phyloP scores from a whole-genome alignment of 2,113 vertebrate species.

The Pygoscelis adeliae region DNA sequence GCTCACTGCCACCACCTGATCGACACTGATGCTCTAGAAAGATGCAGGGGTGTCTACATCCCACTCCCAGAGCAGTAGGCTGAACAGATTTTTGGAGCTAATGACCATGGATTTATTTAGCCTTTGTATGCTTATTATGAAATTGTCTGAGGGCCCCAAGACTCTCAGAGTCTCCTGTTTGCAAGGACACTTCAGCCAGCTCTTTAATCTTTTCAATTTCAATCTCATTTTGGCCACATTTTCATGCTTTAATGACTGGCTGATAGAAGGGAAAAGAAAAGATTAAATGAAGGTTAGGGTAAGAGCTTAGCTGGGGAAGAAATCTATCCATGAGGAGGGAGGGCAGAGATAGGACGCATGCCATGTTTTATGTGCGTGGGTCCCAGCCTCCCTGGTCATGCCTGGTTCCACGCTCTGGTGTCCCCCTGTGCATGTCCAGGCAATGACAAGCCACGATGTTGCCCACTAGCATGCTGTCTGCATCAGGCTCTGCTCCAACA shows the following conservation, averaged over 20 bases:
- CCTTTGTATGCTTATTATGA: constrained; percentile 12
- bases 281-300: constrained; percentile 36
- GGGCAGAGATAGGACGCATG: background rate
- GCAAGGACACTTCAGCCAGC: constrained; percentile 30
- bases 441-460: background rate
- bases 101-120: constrained; percentile 30
- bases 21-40: background rate
- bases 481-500: background rate
- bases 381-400: background rate
- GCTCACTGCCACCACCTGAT: background rate
- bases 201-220: constrained; percentile 59
- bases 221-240: constrained; percentile 47
- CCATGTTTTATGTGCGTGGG: fast-evolving
- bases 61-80: background rate
- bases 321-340: background rate
- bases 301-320: background rate
- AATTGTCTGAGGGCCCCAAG: background rate
- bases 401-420: background rate
- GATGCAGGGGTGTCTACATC: background rate
- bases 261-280: constrained; percentile 24
- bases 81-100: background rate
- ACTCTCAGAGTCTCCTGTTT: background rate
- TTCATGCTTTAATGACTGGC: constrained; percentile 41
- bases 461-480: background rate
- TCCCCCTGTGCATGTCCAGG: no score